Conservation (phyloP, 2,113 vertebrate genomes). For the Sigmodon hispidus region DNA sequence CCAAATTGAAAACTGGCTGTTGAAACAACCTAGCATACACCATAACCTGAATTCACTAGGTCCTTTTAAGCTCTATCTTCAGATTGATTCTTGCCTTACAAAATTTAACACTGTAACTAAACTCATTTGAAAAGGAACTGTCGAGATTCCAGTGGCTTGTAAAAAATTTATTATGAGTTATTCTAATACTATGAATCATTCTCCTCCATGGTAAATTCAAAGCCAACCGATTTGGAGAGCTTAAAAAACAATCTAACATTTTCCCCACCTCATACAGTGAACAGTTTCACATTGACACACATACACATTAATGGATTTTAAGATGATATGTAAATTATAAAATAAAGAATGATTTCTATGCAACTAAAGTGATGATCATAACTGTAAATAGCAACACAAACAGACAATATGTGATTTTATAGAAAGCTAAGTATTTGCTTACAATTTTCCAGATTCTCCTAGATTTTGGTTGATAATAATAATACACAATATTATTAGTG, state of each 20-base stretch:
- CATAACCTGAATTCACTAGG: neutral
- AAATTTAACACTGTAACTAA: slow-evolving; percentile 39
- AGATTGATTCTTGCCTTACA: slow-evolving; percentile 9
- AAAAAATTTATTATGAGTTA: slow-evolving; percentile 10
- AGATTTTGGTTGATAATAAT: neutral
- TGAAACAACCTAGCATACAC: slow-evolving; percentile 2
- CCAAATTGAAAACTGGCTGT: slow-evolving; percentile 21
- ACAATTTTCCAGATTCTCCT: slow-evolving; percentile 13
- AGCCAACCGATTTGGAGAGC: neutral
- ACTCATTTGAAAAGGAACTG: slow-evolving; percentile 25
- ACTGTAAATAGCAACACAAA: slow-evolving; percentile 33
- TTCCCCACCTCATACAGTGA: neutral
- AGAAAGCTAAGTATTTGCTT: slow-evolving; percentile 29
- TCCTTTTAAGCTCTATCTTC: neutral
- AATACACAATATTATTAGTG: neutral
- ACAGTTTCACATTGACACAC: neutral
- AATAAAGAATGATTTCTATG: neutral
- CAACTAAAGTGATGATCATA: neutral
- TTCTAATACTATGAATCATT: neutral
- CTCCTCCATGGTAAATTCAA: slow-evolving; percentile 40
- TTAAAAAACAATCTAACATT: slow-evolving; percentile 15
- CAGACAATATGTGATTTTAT: neutral
- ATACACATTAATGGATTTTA: neutral
- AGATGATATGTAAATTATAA: slow-evolving; percentile 18
- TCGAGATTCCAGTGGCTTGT: neutral